Evolutionary conservation across 2,113 vertebrate genomes (phyloP).

Genomic region (Lophochroa leadbeateri): DNA sequence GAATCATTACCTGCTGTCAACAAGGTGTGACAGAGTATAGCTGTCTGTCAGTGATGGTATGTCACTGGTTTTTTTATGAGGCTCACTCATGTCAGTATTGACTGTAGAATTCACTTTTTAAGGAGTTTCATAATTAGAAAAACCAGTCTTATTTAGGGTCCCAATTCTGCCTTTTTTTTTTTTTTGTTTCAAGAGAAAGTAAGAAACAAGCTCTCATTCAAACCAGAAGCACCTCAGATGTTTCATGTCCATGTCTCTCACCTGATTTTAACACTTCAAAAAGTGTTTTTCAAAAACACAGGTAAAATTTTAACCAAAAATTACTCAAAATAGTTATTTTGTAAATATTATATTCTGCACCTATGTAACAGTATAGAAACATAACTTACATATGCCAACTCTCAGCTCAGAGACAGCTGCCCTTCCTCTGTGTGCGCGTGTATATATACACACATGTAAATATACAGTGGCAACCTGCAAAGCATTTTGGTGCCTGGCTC

Average conservation of each 20-base stretch:
- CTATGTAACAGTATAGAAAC: neutral
- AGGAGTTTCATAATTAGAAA: neutral
- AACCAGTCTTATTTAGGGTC: neutral
- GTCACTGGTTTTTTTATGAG: neutral
- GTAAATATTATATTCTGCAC: neutral
- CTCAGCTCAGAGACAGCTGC: neutral
- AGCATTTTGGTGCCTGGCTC: neutral
- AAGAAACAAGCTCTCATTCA: neutral
- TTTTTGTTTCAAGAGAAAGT: neutral
- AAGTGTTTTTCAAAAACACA: neutral
- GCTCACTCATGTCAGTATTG: neutral
- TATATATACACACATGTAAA: neutral
- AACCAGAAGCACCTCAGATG: neutral
- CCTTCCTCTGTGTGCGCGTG: neutral
- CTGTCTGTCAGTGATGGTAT: neutral
- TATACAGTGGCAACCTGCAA: neutral
- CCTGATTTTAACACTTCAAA: neutral
- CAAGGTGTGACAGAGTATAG: neutral
- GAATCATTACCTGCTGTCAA: neutral
- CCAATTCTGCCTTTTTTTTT: neutral
- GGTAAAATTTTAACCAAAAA: neutral
- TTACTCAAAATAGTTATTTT: neutral
- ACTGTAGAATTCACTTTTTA: neutral
- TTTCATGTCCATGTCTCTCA: neutral
- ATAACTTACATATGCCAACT: neutral